Percentiles rank a stretch among this genome's conserved stretches.
Conservation (phyloP, 2,888 invertebrate genomes). For the Xylota sylvarum region DNA sequence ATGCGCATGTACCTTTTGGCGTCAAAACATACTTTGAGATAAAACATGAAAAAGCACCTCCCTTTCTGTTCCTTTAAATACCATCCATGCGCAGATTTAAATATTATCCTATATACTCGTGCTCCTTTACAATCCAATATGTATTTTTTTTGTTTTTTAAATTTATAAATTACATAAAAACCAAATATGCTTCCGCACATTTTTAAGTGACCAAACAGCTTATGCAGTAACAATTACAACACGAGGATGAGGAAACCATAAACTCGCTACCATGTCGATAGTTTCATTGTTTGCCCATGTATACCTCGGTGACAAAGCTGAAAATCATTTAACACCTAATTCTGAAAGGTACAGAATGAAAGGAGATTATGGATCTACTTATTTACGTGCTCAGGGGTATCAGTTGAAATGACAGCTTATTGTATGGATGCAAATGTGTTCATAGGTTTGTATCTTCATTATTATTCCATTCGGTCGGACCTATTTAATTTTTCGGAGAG, state of each 20-base stretch:
- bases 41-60: conserved; percentile 49
- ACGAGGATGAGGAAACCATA: conserved; percentile 41
- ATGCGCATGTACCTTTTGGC: conserved; percentile 30
- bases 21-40: conserved; percentile 22
- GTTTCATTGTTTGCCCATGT: conserved; percentile 22
- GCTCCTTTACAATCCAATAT: neutral
- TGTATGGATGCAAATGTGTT: conserved; percentile 53
- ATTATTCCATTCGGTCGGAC: conserved; percentile 55
- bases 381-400: conserved; percentile 46
- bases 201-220: conserved; percentile 60
- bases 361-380: conserved; percentile 59
- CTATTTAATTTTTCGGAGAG: conserved; percentile 67
- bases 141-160: neutral
- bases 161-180: conserved; percentile 35
- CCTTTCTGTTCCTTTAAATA: conserved; percentile 16
- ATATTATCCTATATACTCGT: conserved; percentile 17
- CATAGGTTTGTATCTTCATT: conserved; percentile 25
- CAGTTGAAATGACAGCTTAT: conserved; percentile 47
- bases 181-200: conserved; percentile 42
- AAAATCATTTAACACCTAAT: conserved; percentile 59
- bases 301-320: conserved; percentile 49
- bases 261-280: conserved; percentile 19
- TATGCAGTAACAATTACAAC: conserved; percentile 50
- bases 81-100: conserved; percentile 50
- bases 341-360: conserved; percentile 16